phyloP scores from a whole-genome alignment of 2,797 vertebrate genomes.

The Trematomus bernacchii region DNA sequence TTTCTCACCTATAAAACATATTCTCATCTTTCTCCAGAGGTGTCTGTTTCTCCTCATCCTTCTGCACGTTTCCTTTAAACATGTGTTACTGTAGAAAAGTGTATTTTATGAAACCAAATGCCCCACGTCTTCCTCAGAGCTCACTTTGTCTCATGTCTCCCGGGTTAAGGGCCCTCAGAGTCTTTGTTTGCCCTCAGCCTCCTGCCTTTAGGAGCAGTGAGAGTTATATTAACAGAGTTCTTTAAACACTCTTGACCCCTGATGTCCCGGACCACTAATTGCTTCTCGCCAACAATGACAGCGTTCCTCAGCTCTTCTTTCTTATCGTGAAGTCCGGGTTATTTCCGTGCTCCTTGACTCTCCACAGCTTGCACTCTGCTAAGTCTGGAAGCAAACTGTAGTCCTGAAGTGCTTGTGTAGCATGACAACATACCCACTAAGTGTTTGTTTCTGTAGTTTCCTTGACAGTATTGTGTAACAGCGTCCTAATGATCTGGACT shows the following conservation, averaged over 20 bases:
- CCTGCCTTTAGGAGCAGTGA: slow-evolving; percentile 51
- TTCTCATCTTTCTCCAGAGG: not conserved
- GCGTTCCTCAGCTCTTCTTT: slow-evolving; percentile 52
- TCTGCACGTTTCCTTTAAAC: slow-evolving; percentile 13
- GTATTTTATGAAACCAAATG: slow-evolving; percentile 2
- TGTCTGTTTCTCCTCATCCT: not conserved
- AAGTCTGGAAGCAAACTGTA: slow-evolving; percentile 16
- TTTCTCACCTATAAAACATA: not conserved
- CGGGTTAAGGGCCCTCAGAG: slow-evolving; percentile 33
- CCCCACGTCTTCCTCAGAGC: slow-evolving; percentile 9
- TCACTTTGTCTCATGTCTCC: slow-evolving; percentile 30
- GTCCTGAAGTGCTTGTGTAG: slow-evolving; percentile 24
- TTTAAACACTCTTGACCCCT: slow-evolving; percentile 75
- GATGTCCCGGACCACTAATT: slow-evolving; percentile 67
- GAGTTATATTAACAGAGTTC: slow-evolving; percentile 71
- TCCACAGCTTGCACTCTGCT: slow-evolving; percentile 17
- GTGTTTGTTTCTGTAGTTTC: slow-evolving; percentile 42
- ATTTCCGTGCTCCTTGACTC: slow-evolving; percentile 50
- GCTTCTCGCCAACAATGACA: slow-evolving; percentile 70
- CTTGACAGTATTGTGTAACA: slow-evolving; percentile 37
- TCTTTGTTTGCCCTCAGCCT: slow-evolving; percentile 60
- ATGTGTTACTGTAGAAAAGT: not conserved
- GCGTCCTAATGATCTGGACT: slow-evolving; percentile 5
- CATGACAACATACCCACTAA: slow-evolving; percentile 19
- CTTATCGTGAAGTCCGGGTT: slow-evolving; percentile 58